A percentile compares a stretch with the other conserved stretches of the same genome.
Evolutionary conservation across 1,140 invertebrate species (phyloP).

Genomic region (Eciton burchellii): DNA sequence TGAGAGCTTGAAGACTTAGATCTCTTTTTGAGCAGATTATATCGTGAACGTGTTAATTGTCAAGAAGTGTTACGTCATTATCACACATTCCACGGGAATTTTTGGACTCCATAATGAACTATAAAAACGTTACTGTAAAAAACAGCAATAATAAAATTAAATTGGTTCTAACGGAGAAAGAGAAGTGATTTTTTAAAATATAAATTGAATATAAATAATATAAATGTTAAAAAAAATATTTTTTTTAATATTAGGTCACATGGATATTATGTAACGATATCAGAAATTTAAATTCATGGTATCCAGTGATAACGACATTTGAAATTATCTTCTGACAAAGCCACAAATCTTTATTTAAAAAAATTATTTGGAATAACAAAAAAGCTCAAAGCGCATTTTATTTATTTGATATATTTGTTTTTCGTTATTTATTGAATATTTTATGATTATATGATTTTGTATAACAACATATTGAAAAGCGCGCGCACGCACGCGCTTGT

Average conservation of each 20-base stretch:
- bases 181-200: too few relatives aligned
- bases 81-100: not conserved
- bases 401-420: not conserved
- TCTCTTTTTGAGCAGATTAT: constrained; percentile 1
- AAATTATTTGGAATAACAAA: not conserved
- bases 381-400: not conserved
- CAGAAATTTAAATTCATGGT: not conserved
- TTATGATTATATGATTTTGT: too few relatives aligned
- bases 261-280: not conserved
- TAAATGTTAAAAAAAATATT: constrained; percentile 13
- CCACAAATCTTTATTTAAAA: not conserved
- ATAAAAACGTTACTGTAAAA: not conserved
- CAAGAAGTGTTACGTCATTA: not conserved
- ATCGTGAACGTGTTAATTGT: not conserved
- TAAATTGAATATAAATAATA: too few relatives aligned
- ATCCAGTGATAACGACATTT: not conserved
- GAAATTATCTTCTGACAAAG: not conserved
- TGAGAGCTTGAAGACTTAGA: constrained; percentile 44
- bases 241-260: not conserved
- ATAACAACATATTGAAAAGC: too few relatives aligned
- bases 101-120: not conserved
- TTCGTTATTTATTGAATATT: not conserved
- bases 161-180: not conserved
- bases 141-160: constrained; percentile 14
- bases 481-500: too few relatives aligned